phyloP scores from a whole-genome alignment of 1,140 invertebrate species.

The Oncopodura yosiiana region DNA sequence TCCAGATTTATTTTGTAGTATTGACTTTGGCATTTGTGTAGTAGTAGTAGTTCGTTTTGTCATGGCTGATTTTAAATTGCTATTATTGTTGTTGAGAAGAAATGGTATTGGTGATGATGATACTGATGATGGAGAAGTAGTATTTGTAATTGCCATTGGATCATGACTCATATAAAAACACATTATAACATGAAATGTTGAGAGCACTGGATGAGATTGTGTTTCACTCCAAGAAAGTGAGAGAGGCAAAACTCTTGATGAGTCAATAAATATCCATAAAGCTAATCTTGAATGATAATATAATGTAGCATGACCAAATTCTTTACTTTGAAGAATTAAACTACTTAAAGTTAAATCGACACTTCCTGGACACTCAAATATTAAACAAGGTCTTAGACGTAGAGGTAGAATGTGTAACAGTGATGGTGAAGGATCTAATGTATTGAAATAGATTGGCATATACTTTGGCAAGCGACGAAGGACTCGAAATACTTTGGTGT shows the following conservation, averaged over 20 bases:
- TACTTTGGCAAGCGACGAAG: slow-evolving; percentile 17
- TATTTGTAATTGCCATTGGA: too few relatives aligned
- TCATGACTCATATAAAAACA: slow-evolving; percentile 16
- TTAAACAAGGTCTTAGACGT: slow-evolving; percentile 16
- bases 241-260: slow-evolving; percentile 2
- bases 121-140: too few relatives aligned
- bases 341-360: slow-evolving; percentile 16
- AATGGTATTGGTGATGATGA: too few relatives aligned
- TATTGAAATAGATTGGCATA: too few relatives aligned
- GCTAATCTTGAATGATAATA: slow-evolving; percentile 31
- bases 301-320: slow-evolving; percentile 11
- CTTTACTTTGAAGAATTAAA: slow-evolving; percentile 8
- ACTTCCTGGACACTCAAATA: slow-evolving; percentile 22
- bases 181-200: slow-evolving; percentile 5
- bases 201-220: slow-evolving; percentile 3
- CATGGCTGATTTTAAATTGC: too few relatives aligned
- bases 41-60: too few relatives aligned
- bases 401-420: slow-evolving; percentile 5
- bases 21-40: too few relatives aligned
- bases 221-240: slow-evolving; percentile 13
- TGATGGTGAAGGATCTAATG: slow-evolving; percentile 26
- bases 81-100: too few relatives aligned
- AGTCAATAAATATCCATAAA: slow-evolving; percentile 32
- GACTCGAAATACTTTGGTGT: slow-evolving; percentile 30
- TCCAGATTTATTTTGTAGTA: too few relatives aligned